A percentile compares a stretch with the other conserved stretches of the same genome.
phyloP scores from a whole-genome alignment of 2,113 vertebrate species.

The Camelus bactrianus region DNA sequence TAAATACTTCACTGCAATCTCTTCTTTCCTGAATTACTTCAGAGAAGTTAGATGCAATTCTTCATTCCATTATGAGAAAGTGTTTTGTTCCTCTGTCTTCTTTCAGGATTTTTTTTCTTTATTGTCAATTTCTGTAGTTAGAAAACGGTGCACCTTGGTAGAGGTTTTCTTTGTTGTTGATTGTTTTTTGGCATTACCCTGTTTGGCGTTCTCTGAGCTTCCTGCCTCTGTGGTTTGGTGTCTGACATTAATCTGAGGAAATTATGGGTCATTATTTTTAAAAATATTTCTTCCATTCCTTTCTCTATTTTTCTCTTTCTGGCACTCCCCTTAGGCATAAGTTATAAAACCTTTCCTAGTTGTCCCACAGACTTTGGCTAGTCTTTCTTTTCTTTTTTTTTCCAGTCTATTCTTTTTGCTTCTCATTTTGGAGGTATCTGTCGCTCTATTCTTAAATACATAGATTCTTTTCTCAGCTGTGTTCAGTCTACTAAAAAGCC shows the following conservation, averaged over 20 bases:
- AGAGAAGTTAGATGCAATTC: too few species aligned
- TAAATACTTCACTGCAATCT: too few species aligned
- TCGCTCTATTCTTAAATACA: background rate
- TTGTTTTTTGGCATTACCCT: background rate
- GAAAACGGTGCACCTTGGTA: too few species aligned
- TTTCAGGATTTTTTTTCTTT: too few species aligned
- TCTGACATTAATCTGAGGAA: background rate
- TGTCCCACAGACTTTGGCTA: background rate
- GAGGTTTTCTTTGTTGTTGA: background rate
- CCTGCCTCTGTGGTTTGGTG: background rate
- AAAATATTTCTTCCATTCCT: background rate
- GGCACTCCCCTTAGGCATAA: background rate
- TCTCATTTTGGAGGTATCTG: background rate
- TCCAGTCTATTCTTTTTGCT: background rate
- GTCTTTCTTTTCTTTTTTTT: background rate
- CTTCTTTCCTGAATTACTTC: too few species aligned
- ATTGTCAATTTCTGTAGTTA: too few species aligned
- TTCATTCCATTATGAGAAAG: too few species aligned
- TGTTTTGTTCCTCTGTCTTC: too few species aligned
- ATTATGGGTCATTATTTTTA: background rate
- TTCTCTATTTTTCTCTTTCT: background rate
- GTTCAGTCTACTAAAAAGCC: background rate
- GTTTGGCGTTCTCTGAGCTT: background rate
- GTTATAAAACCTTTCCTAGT: background rate
- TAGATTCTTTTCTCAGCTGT: background rate